Percentiles rank a stretch among this genome's conserved stretches.
phyloP scores from a whole-genome alignment of 2,888 invertebrate species.

The Gortyna flavago region DNA sequence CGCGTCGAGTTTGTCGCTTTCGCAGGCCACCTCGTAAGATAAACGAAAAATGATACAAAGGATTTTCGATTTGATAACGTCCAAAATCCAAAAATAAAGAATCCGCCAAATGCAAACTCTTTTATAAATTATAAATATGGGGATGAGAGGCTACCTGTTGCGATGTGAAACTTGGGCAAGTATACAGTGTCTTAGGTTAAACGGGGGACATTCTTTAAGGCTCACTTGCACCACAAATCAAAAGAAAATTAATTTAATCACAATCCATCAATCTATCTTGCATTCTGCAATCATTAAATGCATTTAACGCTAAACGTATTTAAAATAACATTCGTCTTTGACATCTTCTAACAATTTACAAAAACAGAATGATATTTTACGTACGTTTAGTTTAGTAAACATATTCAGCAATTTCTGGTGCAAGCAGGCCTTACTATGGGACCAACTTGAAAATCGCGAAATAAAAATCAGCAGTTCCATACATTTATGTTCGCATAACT shows the following conservation, averaged over 20 bases:
- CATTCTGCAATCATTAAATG: not conserved
- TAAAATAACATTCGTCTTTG: not conserved
- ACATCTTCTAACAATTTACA: not conserved
- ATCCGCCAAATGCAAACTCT: not conserved
- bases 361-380: not conserved
- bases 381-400: not conserved
- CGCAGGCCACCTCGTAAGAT: constrained; percentile 26
- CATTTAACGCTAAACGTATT: not conserved
- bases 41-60: constrained; percentile 15
- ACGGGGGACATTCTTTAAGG: not conserved
- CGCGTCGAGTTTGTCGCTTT: not conserved
- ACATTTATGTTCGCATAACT: too few species aligned
- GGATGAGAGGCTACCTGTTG: not conserved
- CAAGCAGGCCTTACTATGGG: not conserved
- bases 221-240: not conserved
- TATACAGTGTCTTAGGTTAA: not conserved
- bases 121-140: not conserved
- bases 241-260: not conserved
- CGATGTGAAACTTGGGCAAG: not conserved
- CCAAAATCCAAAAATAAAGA: not conserved
- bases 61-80: not conserved
- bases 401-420: not conserved
- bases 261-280: too few species aligned
- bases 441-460: not conserved
- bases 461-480: not conserved